These are phyloP conservation scores for Delphinus delphis DNA, from an alignment of 2,113 vertebrate species.

Conservation along the genomic window DNA sequence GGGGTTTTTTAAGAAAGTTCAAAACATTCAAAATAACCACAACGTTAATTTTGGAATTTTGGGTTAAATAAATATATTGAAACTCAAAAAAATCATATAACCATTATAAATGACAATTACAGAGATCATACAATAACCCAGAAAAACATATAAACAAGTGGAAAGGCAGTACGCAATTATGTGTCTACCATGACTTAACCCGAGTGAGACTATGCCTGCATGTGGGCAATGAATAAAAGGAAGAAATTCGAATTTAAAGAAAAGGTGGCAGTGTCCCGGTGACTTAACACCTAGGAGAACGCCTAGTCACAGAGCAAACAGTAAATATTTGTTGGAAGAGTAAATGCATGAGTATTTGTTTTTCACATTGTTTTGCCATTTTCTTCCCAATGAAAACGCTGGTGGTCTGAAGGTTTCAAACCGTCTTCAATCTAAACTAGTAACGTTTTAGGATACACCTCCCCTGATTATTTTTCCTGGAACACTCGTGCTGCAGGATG, in stretches of 20 bases:
- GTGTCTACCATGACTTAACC: background rate
- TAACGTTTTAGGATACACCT: background rate
- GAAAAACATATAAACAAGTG: background rate
- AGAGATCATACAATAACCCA: background rate
- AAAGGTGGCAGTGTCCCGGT: background rate
- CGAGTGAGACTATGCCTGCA: background rate
- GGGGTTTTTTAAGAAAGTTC: background rate
- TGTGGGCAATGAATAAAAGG: background rate
- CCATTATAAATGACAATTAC: background rate
- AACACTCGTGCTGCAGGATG: background rate
- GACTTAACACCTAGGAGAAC: background rate
- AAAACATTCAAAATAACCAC: background rate
- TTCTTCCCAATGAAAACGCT: background rate
- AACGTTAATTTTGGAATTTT: background rate
- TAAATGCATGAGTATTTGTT: background rate
- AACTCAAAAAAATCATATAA: background rate
- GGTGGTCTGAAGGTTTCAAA: background rate
- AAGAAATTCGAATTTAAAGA: background rate
- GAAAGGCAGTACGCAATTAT: background rate
- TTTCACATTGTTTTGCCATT: background rate
- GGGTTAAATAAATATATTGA: background rate
- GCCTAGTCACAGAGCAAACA: background rate
- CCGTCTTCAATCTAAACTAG: background rate
- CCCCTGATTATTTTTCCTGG: background rate
- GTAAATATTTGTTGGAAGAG: background rate